phyloP scores from a whole-genome alignment of 2,113 vertebrate genomes.

The Piaya cayana region DNA sequence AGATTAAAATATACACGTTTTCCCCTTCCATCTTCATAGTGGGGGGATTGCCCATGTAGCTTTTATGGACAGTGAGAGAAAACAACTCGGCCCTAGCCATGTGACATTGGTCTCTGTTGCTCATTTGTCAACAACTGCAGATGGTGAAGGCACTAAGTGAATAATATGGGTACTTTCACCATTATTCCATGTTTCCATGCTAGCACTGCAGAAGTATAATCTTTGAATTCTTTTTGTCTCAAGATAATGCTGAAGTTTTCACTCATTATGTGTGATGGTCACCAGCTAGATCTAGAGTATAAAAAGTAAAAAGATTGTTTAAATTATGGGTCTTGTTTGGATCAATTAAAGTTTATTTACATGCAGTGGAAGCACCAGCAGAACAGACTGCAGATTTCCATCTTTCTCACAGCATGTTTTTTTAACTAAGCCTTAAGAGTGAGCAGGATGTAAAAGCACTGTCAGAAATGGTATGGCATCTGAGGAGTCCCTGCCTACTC shows the following conservation, averaged over 20 bases:
- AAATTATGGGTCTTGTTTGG: neutral
- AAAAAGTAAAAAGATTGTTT: neutral
- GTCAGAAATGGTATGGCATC: neutral
- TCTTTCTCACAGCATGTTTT: neutral
- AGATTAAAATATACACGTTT: neutral
- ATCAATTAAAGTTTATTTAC: neutral
- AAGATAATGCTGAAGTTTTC: neutral
- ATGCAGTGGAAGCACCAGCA: fast-evolving
- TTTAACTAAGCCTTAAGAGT: neutral
- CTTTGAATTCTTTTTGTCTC: neutral
- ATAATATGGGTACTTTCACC: neutral
- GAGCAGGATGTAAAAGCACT: neutral
- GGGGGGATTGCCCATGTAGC: neutral
- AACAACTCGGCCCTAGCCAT: neutral
- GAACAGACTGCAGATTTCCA: neutral
- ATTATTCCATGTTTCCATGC: neutral
- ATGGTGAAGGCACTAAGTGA: too few relatives aligned
- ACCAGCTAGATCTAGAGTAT: neutral
- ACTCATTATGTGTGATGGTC: neutral
- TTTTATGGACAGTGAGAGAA: neutral
- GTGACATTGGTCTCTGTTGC: neutral
- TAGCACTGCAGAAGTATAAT: neutral
- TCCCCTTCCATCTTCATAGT: neutral
- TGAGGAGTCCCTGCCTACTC: neutral
- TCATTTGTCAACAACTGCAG: neutral